A percentile compares a stretch with the other conserved stretches of the same genome.
Conservation (phyloP, 2,797 vertebrate genomes). For the Halcyon badia region DNA sequence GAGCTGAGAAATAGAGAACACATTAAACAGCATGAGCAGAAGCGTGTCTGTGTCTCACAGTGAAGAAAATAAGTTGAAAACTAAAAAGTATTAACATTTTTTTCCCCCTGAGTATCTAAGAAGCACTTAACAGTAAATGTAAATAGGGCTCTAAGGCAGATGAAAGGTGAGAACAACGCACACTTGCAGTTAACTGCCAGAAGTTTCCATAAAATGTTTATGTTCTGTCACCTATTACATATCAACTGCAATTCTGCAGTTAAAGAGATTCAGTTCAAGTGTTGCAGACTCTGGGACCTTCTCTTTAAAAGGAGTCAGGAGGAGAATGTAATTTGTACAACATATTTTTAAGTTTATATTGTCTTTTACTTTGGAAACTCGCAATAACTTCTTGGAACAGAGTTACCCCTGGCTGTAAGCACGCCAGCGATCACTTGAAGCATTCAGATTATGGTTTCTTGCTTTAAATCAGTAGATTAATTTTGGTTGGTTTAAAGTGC, state of each 20-base stretch:
- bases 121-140: neutral
- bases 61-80: neutral
- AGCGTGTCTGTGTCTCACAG: neutral
- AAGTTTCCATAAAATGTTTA: neutral
- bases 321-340: neutral
- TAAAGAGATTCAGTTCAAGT: neutral
- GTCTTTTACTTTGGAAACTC: constrained; percentile 30
- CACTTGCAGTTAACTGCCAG: neutral
- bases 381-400: constrained; percentile 25
- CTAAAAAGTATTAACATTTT: neutral
- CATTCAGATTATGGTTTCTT: constrained; percentile 45
- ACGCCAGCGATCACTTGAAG: constrained; percentile 16
- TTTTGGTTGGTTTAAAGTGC: constrained; percentile 42
- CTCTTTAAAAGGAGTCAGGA: neutral
- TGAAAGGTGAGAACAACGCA: neutral
- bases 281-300: neutral
- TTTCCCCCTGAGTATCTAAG: neutral
- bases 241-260: neutral
- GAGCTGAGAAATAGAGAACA: neutral
- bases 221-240: neutral
- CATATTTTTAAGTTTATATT: neutral
- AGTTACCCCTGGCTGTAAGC: constrained; percentile 28
- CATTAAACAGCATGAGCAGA: neutral
- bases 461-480: constrained; percentile 50
- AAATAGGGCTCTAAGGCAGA: neutral